Evolutionary conservation across 2,113 vertebrate species (phyloP).

Genomic region (Macrotis lagotis): DNA sequence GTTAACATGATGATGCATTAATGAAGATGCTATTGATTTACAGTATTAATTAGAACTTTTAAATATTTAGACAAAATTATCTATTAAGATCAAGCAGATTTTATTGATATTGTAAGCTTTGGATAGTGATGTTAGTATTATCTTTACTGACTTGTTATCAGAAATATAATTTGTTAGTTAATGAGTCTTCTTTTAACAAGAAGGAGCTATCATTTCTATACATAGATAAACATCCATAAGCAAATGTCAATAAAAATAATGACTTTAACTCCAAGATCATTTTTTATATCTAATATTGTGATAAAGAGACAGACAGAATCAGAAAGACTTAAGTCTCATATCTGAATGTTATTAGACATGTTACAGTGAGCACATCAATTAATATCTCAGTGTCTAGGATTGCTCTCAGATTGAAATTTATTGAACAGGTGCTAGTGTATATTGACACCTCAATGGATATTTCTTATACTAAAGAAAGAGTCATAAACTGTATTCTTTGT

Average conservation of each 20-base stretch:
- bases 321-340: not conserved
- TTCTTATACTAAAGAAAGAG: too few relatives aligned
- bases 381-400: not conserved
- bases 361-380: not conserved
- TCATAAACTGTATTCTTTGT: too few relatives aligned
- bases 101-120: constrained; percentile 43
- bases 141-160: constrained; percentile 5
- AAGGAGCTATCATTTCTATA: not conserved
- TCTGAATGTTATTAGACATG: not conserved
- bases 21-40: constrained; percentile 76
- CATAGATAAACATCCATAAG: not conserved
- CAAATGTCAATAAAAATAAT: not conserved
- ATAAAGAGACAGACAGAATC: not conserved
- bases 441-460: too few relatives aligned
- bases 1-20: constrained; percentile 78
- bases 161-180: constrained; percentile 19
- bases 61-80: constrained; percentile 73
- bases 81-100: constrained; percentile 63
- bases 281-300: not conserved
- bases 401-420: not conserved
- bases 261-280: not conserved
- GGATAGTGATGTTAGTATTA: not conserved
- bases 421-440: too few relatives aligned
- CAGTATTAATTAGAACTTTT: constrained; percentile 80
- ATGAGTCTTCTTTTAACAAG: not conserved